Conservation (phyloP, 92 coral and sea anemone species). For the Siderastrea radians region DNA sequence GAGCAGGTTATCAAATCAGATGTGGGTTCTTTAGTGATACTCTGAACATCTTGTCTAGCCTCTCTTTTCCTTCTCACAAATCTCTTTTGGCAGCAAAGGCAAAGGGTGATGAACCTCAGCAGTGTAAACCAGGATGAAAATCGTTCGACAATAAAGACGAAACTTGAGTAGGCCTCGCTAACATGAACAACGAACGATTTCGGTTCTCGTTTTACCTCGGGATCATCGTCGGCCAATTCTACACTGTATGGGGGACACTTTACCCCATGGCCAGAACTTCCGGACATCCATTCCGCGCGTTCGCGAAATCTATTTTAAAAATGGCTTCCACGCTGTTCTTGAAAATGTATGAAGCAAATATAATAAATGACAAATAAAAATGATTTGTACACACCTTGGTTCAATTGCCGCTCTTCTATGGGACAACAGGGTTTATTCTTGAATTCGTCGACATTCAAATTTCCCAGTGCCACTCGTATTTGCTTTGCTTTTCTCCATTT, state of each 20-base stretch:
- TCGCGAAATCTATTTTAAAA: too few species aligned
- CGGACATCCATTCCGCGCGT: too few species aligned
- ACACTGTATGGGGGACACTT: neutral
- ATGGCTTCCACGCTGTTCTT: too few species aligned
- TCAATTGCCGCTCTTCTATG: too few species aligned
- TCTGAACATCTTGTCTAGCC: neutral
- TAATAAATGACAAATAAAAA: too few species aligned
- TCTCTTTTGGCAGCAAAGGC: conserved; percentile 18
- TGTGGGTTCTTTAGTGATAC: neutral
- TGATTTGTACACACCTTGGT: too few species aligned
- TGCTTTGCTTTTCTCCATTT: too few species aligned
- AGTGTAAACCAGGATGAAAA: conserved; percentile 47
- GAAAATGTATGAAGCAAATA: too few species aligned
- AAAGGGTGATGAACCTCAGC: conserved; percentile 39
- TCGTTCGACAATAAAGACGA: conserved; percentile 11
- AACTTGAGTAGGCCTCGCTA: neutral
- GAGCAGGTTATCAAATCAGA: neutral
- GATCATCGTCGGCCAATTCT: neutral
- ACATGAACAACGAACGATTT: neutral
- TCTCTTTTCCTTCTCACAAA: neutral
- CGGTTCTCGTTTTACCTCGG: neutral
- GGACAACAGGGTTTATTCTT: too few species aligned
- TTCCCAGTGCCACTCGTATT: too few species aligned
- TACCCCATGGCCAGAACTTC: too few species aligned
- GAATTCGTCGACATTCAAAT: too few species aligned